Evolutionary conservation across 2,888 invertebrate genomes (phyloP), one percentile per base, ranked within the genome.

Genomic region (Leptopilina syphax): DNA sequence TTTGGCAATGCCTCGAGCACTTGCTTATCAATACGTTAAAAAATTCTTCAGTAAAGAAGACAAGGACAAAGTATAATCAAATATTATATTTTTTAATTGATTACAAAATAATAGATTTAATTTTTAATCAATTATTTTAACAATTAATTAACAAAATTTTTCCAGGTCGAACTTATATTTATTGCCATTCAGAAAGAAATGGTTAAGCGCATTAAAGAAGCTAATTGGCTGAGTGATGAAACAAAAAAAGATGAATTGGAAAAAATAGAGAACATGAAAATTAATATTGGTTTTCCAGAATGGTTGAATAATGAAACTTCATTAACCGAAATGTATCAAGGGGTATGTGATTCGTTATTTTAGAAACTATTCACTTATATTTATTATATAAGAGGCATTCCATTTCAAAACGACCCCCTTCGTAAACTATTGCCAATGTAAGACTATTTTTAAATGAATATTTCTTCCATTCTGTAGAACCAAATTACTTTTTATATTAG

Each of bases 181-280:
- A n/a, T n/a, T 8, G 7, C 8, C 5, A 44, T 44, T 67, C 67
- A 67, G 18, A 41, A 44, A n/a, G 67, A 67, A 10, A 24, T 73
- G 54, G 18, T 8, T 2, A 54, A 54, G 24, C 27, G 34, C 12
- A 73, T 73, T 10, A 9, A 18, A 13, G 7, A 73, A 34, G 47
- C 73, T 34, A 54, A 73, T 27, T 73, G 73, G 73, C 13, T 73
- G 57, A 57, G 3, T 54, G 73, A 73, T 13, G 44, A 57, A 13
- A 18, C 54, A 8, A 73, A 18, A 73, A 73, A 73, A 47, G 13
- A 34, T 8, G 44, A 12, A 41, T 12, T 73, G 13, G 54, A 54
- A 57, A 73, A 73, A 73, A 34, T 73, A 1, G 13, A 24, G 4
- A 27, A 24, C 10, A 73, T 73, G 73, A 47, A 24, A 57, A 27